These are phyloP conservation scores for Lagopus leucura DNA, from an alignment of 2,113 vertebrate species.

Conservation along the genomic window DNA sequence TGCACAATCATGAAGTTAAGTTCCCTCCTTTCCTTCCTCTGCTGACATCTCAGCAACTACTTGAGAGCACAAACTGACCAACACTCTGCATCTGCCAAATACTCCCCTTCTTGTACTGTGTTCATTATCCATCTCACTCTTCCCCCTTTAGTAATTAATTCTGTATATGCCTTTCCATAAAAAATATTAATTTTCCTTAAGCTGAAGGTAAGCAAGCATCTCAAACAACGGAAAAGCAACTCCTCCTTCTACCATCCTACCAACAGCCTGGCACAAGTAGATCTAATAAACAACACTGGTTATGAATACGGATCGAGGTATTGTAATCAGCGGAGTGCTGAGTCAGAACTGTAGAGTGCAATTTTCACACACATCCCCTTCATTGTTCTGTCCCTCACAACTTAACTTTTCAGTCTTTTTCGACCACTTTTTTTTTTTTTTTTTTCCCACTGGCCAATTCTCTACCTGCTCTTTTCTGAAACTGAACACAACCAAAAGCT, in stretches of 20 bases:
- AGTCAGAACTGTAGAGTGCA: background rate
- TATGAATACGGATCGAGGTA: background rate
- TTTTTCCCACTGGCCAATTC: background rate
- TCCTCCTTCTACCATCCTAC: background rate
- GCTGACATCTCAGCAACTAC: background rate
- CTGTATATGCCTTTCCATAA: background rate
- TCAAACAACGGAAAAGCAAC: background rate
- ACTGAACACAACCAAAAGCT: background rate
- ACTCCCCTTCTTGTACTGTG: background rate
- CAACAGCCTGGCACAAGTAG: background rate
- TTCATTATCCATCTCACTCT: background rate
- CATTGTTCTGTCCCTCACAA: background rate
- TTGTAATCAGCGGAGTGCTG: accelerated
- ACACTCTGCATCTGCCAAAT: background rate
- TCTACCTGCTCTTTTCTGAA: background rate
- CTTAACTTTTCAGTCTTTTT: background rate
- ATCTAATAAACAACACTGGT: accelerated
- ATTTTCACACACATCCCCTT: background rate
- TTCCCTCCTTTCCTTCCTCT: background rate
- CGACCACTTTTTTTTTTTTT: background rate
- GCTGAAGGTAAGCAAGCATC: background rate
- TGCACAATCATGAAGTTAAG: slow-evolving; percentile 2
- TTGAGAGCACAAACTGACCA: slow-evolving; percentile 38
- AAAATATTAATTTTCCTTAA: background rate
- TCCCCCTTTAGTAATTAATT: background rate